phyloP scores from a whole-genome alignment of 2,797 vertebrate species.

The Cyclura pinguis region DNA sequence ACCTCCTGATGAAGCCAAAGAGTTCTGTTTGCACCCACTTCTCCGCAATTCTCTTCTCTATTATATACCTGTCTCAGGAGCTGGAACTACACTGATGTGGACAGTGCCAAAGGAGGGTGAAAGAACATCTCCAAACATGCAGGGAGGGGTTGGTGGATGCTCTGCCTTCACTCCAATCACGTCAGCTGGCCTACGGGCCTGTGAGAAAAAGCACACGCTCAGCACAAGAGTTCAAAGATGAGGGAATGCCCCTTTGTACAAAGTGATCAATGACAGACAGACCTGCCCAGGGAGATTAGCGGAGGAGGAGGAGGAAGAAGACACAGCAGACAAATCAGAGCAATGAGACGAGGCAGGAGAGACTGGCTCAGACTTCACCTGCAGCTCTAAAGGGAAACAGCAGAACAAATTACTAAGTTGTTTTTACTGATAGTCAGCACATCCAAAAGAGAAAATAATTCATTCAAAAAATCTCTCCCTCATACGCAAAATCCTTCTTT shows the following conservation, averaged over 20 bases:
- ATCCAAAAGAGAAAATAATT: background rate
- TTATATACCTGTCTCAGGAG: constrained; percentile 34
- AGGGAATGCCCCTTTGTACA: too few species aligned
- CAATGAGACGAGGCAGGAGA: constrained; percentile 84
- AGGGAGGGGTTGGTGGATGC: constrained; percentile 85
- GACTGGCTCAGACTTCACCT: constrained; percentile 89
- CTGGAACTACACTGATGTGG: constrained; percentile 77
- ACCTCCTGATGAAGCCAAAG: background rate
- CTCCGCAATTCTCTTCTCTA: background rate
- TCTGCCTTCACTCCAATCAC: constrained; percentile 82
- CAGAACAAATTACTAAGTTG: constrained; percentile 57
- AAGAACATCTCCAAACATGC: constrained; percentile 85
- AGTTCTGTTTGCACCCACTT: background rate
- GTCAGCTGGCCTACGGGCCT: constrained; percentile 66
- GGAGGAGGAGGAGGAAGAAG: constrained; percentile 53
- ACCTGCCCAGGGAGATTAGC: constrained; percentile 66
- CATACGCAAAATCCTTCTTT: too few species aligned
- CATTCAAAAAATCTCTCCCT: background rate
- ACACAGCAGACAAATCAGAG: constrained; percentile 72
- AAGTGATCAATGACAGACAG: background rate
- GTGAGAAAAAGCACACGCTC: background rate
- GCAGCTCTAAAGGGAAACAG: constrained; percentile 79
- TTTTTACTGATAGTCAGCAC: background rate
- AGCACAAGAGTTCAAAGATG: background rate
- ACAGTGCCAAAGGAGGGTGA: constrained; percentile 80